phyloP scores from a whole-genome alignment of 2,888 invertebrate genomes.

The Heliconius aoede region DNA sequence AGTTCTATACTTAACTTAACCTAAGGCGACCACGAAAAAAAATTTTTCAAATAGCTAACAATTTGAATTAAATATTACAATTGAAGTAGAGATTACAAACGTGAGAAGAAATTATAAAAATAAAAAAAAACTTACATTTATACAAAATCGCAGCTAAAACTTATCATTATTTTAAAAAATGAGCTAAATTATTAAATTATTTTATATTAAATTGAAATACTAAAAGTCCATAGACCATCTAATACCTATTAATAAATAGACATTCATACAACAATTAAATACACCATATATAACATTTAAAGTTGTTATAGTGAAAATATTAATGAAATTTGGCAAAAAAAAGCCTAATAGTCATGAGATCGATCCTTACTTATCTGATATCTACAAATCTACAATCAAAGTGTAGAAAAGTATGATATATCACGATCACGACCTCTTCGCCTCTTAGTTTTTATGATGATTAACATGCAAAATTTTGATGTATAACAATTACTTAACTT shows the following conservation, averaged over 20 bases:
- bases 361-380: background rate
- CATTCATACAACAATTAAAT: slow-evolving; percentile 7
- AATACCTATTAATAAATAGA: slow-evolving; percentile 14
- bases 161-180: background rate
- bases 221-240: background rate
- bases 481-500: background rate
- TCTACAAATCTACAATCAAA: background rate
- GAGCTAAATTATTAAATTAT: too few relatives aligned
- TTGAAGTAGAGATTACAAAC: background rate
- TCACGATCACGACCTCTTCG: background rate
- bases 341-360: background rate
- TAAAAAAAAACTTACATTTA: slow-evolving; percentile 11
- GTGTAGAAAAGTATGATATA: background rate
- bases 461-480: too few relatives aligned
- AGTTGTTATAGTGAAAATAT: background rate
- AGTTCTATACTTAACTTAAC: slow-evolving; percentile 14
- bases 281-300: slow-evolving; percentile 11
- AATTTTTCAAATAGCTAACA: background rate
- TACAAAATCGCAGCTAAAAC: slow-evolving; percentile 1
- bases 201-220: slow-evolving; percentile 9
- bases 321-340: background rate
- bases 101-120: background rate
- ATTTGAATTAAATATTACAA: slow-evolving; percentile 8
- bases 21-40: background rate
- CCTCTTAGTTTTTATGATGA: background rate